Conservation (phyloP, 1,140 invertebrate genomes). For the Cyphomyrmex costatus region DNA sequence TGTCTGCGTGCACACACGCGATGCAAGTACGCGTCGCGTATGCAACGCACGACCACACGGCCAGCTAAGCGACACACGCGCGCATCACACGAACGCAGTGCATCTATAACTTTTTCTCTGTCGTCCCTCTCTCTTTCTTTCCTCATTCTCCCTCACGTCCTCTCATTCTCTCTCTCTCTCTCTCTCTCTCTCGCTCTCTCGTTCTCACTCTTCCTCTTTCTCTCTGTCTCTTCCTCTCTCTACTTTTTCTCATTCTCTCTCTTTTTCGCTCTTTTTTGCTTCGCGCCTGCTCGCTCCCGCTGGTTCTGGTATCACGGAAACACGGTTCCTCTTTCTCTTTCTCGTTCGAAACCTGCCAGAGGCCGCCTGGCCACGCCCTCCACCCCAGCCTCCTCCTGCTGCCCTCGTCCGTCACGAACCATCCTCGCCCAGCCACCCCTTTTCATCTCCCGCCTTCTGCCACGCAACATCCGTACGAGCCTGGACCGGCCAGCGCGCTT, state of each 20-base stretch:
- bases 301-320: conserved; percentile 76
- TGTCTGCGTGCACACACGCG: conserved; percentile 68
- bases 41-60: conserved; percentile 72
- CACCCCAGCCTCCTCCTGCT: conserved; percentile 73
- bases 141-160: conserved; percentile 34
- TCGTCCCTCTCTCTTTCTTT: conserved; percentile 64
- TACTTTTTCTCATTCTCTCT: conserved; percentile 46
- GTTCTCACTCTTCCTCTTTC: conserved; percentile 17
- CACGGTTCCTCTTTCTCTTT: conserved; percentile 80
- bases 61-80: conserved; percentile 60
- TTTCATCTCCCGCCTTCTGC: conserved; percentile 74
- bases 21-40: conserved; percentile 74
- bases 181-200: conserved; percentile 1
- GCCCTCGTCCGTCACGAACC: conserved; percentile 74
- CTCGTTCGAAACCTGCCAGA: conserved; percentile 82
- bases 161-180: background rate
- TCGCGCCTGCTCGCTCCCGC: conserved; percentile 65
- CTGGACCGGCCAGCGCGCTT: conserved; percentile 74
- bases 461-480: conserved; percentile 74
- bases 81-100: conserved; percentile 65
- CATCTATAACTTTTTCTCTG: conserved; percentile 79
- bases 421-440: conserved; percentile 76
- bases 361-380: conserved; percentile 84
- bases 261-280: conserved; percentile 34
- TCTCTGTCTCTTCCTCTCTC: conserved; percentile 61